Base-by-base conservation (phyloP, 2,888 invertebrate species). In the Volucella bombylans region DNA sequence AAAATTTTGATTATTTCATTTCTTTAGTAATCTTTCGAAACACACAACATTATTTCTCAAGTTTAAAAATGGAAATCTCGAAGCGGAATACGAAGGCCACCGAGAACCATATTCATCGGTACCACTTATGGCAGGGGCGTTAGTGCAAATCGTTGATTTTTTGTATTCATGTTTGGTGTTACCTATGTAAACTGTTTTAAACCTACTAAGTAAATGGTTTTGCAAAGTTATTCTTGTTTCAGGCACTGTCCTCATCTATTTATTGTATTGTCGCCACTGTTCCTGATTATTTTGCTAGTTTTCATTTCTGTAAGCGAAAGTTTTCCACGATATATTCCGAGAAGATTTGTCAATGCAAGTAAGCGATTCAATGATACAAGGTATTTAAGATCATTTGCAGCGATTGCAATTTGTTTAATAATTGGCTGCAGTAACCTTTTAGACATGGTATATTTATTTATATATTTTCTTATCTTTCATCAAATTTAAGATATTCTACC, bases 41-140 rank as follows among this genome's bases (percentile, higher is more conserved):
- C 94, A 95, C 88, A 95, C 95, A 12, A 94, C 94, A 86, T 93
- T 94, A 88, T 90, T 95, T 45, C 90, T 96, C 73, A 93, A 93
- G 82, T 96, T 96, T 91, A 94, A 93, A 86, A 94, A 95, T 88
- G 91, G 92, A 0, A 93, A 93, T 72, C 93, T 95, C 87, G 96
- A 96, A 90, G 92, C 93, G 72, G 94, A 94, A 59, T 96, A 95
- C 89, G 93, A 94, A 65, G 92, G 93, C 41, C 94, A 94, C 87
- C 93, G 94, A 23, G 95, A 95, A 88, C 94, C 94, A 0, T 94
- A 94, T 88, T 94, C 95, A 15, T 94, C 94, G 15, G 90, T 95
- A 31, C 95, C 95, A 0, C 89, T 95, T 54, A 90, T 94, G 73
- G 94, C 94, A 61, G 94, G 94, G 69, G 92, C 95, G n/a, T 89